These are phyloP conservation scores for Tetramorium alpestre DNA, from an alignment of 1,140 invertebrate genomes.

Conservation along the genomic window DNA sequence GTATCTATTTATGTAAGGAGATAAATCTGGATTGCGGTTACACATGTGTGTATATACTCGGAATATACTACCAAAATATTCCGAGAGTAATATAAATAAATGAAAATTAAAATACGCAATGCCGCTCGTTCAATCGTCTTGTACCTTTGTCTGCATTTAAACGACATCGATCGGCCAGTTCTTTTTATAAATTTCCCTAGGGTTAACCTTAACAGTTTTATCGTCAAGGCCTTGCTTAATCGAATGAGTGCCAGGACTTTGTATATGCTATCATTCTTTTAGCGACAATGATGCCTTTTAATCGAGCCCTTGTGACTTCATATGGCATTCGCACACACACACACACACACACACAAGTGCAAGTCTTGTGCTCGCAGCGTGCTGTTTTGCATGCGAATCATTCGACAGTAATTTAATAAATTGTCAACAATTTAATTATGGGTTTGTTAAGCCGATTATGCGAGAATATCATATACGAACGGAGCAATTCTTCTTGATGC, in stretches of 20 bases:
- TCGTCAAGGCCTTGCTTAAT: background rate
- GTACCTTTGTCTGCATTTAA: background rate
- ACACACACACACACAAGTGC: background rate
- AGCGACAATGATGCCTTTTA: background rate
- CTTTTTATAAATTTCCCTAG: slow-evolving; percentile 34
- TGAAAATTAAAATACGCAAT: background rate
- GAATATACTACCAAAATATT: background rate
- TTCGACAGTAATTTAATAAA: slow-evolving; percentile 38
- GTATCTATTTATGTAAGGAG: background rate
- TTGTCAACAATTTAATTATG: slow-evolving; percentile 17
- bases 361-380: background rate
- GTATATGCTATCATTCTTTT: background rate
- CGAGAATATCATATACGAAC: no score
- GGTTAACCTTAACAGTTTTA: background rate
- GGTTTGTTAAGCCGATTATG: background rate
- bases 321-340: background rate
- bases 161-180: background rate
- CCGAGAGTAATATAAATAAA: background rate
- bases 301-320: background rate
- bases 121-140: background rate
- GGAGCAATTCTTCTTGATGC: background rate
- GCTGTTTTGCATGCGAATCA: background rate
- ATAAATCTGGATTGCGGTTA: background rate
- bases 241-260: background rate
- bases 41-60: background rate